phyloP scores from a whole-genome alignment of 2,797 vertebrate genomes.

The Megaceryle alcyon region DNA sequence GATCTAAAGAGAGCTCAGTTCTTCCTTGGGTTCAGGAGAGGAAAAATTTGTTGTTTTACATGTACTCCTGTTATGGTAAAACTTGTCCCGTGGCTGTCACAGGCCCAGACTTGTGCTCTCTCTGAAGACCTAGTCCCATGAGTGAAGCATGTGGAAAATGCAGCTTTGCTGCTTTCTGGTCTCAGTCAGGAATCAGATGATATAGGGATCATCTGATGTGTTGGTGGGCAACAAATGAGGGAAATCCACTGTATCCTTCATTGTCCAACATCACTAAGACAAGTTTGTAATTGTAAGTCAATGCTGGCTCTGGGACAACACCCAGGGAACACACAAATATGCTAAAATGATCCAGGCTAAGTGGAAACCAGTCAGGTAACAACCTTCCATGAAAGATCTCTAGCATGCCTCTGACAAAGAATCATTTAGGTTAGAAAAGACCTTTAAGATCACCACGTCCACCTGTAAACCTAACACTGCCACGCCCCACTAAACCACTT shows the following conservation, averaged over 20 bases:
- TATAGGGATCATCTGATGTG: fast-evolving
- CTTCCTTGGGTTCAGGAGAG: neutral
- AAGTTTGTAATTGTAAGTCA: neutral
- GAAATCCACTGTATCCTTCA: neutral
- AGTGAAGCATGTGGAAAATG: neutral
- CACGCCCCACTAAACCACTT: neutral
- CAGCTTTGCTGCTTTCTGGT: neutral
- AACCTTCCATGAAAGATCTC: neutral
- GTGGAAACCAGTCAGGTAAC: neutral
- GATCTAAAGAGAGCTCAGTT: neutral
- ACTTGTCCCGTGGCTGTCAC: neutral
- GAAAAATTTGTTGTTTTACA: fast-evolving
- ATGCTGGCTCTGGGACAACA: neutral
- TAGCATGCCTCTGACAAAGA: neutral
- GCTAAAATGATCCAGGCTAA: neutral
- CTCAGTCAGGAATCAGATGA: neutral
- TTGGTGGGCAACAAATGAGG: neutral
- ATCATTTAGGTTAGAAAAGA: neutral
- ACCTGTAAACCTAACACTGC: neutral
- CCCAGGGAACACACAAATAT: fast-evolving
- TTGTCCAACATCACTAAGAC: neutral
- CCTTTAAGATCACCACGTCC: too few species aligned
- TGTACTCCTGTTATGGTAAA: neutral
- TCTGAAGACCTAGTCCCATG: fast-evolving
- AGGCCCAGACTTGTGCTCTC: neutral